A percentile compares a stretch with the other conserved stretches of the same genome.
Conservation (phyloP, 2,888 invertebrate species). For the Apoda limacodes region DNA sequence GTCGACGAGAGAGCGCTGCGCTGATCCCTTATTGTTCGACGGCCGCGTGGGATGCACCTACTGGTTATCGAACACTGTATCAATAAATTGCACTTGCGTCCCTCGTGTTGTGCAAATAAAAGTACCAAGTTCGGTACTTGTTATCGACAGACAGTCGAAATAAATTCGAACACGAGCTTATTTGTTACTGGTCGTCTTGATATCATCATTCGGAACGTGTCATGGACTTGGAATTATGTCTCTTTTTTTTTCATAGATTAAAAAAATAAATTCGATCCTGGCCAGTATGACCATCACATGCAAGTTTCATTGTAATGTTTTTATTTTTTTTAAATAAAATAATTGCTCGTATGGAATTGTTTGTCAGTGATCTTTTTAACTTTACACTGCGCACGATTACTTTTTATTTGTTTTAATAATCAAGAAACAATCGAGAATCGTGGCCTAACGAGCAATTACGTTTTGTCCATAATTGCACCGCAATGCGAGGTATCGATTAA, state of each 20-base stretch:
- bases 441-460: constrained; percentile 63
- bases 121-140: constrained; percentile 43
- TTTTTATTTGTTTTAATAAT: constrained; percentile 52
- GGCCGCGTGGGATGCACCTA: constrained; percentile 57
- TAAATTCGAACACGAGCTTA: constrained; percentile 58
- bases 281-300: too few species aligned
- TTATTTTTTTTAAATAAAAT: too few species aligned
- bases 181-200: constrained; percentile 45
- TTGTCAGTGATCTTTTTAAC: too few species aligned
- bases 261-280: too few species aligned
- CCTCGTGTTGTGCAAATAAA: constrained; percentile 57
- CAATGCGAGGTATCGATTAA: constrained; percentile 53
- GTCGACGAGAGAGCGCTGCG: constrained; percentile 29
- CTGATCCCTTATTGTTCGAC: constrained; percentile 14
- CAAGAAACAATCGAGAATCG: constrained; percentile 59
- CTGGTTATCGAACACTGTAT: constrained; percentile 60
- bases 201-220: constrained; percentile 43
- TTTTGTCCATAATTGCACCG: constrained; percentile 43
- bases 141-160: constrained; percentile 60
- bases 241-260: too few species aligned
- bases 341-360: too few species aligned
- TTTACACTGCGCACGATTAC: constrained; percentile 27
- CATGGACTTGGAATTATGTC: too few species aligned
- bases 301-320: too few species aligned
- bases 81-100: constrained; percentile 66